phyloP scores from a whole-genome alignment of 2,113 vertebrate species.

The Epinephelus moara region DNA sequence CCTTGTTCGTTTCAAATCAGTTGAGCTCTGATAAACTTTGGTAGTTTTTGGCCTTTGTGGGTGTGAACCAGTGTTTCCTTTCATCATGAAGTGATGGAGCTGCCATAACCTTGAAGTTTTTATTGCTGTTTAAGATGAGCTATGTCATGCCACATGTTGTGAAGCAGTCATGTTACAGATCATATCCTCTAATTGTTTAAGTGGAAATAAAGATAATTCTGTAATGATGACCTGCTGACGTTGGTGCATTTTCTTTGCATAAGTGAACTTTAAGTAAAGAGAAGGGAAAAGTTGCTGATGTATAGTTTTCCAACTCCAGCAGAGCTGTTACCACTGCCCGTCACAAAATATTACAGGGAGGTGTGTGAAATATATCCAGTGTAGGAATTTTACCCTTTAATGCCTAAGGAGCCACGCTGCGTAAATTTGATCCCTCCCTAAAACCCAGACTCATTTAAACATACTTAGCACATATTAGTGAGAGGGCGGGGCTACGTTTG shows the following conservation, averaged over 20 bases:
- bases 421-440: not conserved
- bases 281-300: not conserved
- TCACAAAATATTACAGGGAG: not conserved
- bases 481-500: not conserved
- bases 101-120: too few species aligned
- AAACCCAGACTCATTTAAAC: conserved; percentile 1
- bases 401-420: not conserved
- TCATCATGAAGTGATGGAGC: too few species aligned
- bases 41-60: too few species aligned
- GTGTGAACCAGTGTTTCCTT: too few species aligned
- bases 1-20: conserved; percentile 21
- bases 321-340: too few species aligned
- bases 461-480: not conserved
- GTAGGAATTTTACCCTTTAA: not conserved
- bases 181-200: too few species aligned
- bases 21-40: not conserved
- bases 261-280: not conserved
- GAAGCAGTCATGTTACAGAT: too few species aligned
- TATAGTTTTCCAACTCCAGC: not conserved
- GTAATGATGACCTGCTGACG: not conserved
- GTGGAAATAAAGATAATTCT: not conserved
- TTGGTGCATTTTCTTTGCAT: not conserved
- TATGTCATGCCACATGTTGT: too few species aligned
- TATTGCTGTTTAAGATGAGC: too few species aligned
- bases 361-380: not conserved